These are phyloP conservation scores for Magallana angulata DNA, from an alignment of 1,140 invertebrate genomes.

Conservation along the genomic window DNA sequence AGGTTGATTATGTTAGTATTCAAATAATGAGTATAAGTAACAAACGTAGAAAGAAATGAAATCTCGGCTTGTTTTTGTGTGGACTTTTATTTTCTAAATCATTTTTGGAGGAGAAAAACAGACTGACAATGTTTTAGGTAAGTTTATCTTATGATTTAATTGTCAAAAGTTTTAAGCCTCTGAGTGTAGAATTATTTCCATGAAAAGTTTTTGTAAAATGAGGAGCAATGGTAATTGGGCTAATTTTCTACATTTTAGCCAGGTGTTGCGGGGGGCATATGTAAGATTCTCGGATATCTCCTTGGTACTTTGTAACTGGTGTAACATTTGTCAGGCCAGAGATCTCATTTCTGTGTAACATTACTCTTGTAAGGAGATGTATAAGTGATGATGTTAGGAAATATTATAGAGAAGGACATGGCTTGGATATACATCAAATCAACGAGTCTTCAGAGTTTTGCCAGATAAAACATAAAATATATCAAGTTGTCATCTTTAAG, in stretches of 20 bases:
- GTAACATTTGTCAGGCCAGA: background rate
- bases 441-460: too few species aligned
- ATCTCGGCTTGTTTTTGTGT: background rate
- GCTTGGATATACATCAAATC: too few species aligned
- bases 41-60: constrained; percentile 17
- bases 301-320: background rate
- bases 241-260: background rate
- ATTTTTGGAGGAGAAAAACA: background rate
- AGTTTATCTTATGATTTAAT: background rate
- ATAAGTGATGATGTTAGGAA: constrained; percentile 7
- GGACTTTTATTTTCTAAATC: background rate
- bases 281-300: background rate
- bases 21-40: constrained; percentile 35
- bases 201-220: background rate
- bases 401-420: background rate
- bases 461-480: too few species aligned
- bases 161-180: background rate
- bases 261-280: background rate
- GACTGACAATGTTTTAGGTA: background rate
- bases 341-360: background rate
- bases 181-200: background rate
- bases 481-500: too few species aligned
- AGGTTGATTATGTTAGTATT: constrained; percentile 26
- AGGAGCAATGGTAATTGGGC: background rate
- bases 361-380: background rate